A percentile compares a stretch with the other conserved stretches of the same genome.
These are phyloP conservation scores for Apotomis turbidana DNA, from an alignment of 2,888 invertebrate species.

Conservation along the genomic window DNA sequence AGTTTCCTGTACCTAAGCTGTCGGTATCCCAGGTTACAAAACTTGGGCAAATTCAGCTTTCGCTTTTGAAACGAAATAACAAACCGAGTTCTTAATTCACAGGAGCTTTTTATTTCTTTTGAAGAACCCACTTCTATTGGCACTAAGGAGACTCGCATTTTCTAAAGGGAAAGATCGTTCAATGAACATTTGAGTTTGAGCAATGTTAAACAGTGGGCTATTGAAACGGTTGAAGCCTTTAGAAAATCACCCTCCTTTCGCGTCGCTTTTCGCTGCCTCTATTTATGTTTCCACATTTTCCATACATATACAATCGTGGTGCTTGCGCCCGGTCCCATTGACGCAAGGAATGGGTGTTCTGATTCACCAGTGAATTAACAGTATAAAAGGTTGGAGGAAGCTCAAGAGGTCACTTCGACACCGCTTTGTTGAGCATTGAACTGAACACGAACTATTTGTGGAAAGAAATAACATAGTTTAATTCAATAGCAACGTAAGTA, in stretches of 20 bases:
- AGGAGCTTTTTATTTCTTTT: constrained; percentile 30
- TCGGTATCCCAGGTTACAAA: too few relatives aligned
- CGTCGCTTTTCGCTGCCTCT: constrained; percentile 71
- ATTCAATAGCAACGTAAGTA: not conserved
- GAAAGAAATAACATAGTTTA: not conserved
- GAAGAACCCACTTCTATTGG: constrained; percentile 39
- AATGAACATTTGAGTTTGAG: constrained; percentile 58
- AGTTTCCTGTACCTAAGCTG: not conserved
- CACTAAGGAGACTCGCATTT: constrained; percentile 44
- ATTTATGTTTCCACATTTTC: constrained; percentile 80
- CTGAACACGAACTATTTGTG: too few relatives aligned
- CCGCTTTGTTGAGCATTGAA: not conserved
- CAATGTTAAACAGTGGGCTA: constrained; percentile 78
- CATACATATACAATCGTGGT: constrained; percentile 70
- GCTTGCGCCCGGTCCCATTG: constrained; percentile 66
- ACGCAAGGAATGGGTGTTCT: constrained; percentile 62
- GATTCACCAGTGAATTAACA: constrained; percentile 77
- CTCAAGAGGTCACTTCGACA: constrained; percentile 48
- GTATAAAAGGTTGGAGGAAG: constrained; percentile 58
- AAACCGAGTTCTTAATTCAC: constrained; percentile 32
- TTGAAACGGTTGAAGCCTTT: constrained; percentile 77
- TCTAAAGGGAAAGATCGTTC: constrained; percentile 75
- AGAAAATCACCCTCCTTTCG: constrained; percentile 79
- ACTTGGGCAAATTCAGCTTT: not conserved
- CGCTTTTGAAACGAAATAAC: constrained; percentile 19